These are phyloP conservation scores for Apodemus speciosus DNA, from an alignment of 2,113 vertebrate species.

Conservation along the genomic window DNA sequence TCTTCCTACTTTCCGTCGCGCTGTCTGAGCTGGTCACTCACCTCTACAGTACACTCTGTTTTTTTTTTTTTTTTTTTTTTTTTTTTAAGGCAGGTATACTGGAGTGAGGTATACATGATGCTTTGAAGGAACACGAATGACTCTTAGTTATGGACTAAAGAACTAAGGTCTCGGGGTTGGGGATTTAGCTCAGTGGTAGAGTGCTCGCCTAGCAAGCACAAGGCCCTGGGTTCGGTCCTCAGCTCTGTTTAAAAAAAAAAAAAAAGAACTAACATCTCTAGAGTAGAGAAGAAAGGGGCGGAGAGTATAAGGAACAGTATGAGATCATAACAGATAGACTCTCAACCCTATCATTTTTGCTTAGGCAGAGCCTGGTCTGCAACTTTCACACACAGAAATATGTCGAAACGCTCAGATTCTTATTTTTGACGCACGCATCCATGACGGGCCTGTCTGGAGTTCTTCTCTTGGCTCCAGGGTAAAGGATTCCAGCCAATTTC, in stretches of 20 bases:
- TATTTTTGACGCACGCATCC: conserved; percentile 42
- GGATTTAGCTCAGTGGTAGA: no score
- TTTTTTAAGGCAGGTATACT: not conserved
- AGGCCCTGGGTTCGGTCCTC: no score
- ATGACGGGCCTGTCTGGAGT: conserved; percentile 30
- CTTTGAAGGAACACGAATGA: not conserved
- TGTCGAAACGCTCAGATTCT: conserved; percentile 17
- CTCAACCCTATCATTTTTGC: not conserved
- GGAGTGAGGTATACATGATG: not conserved
- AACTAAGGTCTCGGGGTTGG: not conserved
- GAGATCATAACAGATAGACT: not conserved
- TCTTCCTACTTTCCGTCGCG: not conserved
- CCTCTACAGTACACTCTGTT: not conserved
- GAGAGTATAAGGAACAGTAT: not conserved
- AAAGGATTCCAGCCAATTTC: conserved; percentile 61
- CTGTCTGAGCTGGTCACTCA: not conserved
- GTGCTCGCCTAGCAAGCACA: no score
- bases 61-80: not conserved
- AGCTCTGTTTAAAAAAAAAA: no score
- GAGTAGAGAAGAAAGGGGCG: not conserved
- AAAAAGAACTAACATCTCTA: not conserved
- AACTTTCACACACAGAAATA: not conserved
- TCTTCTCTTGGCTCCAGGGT: conserved; percentile 50
- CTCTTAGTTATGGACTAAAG: not conserved
- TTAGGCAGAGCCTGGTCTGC: not conserved